phyloP scores from a whole-genome alignment of 2,888 invertebrate genomes.

The Eledona agricola region DNA sequence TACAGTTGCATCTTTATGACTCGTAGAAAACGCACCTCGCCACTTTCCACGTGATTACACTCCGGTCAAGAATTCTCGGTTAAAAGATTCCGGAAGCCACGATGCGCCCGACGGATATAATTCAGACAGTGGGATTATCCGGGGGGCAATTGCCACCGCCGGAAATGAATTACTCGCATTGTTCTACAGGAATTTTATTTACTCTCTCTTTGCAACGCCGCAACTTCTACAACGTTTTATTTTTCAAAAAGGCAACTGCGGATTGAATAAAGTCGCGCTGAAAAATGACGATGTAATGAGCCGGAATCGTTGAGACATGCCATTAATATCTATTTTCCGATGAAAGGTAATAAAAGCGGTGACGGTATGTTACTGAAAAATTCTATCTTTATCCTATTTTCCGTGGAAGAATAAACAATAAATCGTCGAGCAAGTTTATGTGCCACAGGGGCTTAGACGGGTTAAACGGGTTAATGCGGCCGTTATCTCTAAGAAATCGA shows the following conservation, averaged over 20 bases:
- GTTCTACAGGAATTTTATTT: slow-evolving; percentile 28
- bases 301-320: too few species aligned
- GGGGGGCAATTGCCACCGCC: slow-evolving; percentile 21
- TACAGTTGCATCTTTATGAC: slow-evolving; percentile 1
- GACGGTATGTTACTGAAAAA: slow-evolving; percentile 26
- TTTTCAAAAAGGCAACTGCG: too few species aligned
- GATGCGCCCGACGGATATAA: slow-evolving; percentile 22
- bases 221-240: slow-evolving; percentile 11
- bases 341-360: slow-evolving; percentile 25
- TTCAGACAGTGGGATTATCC: slow-evolving; percentile 21
- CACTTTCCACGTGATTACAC: slow-evolving; percentile 27
- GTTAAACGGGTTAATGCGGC: slow-evolving; percentile 33
- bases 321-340: slow-evolving; percentile 11
- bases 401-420: slow-evolving; percentile 32
- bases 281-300: too few species aligned
- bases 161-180: slow-evolving; percentile 27
- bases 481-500: slow-evolving; percentile 29
- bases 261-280: too few species aligned
- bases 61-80: slow-evolving; percentile 23
- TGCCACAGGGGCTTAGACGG: slow-evolving; percentile 30
- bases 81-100: slow-evolving; percentile 9
- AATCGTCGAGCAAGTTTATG: slow-evolving; percentile 30
- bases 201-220: slow-evolving; percentile 15
- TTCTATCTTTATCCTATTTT: slow-evolving; percentile 33
- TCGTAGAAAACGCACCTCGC: slow-evolving; percentile 1